These are phyloP conservation scores for Punctoribates punctum DNA, from an alignment of 2,888 invertebrate species.

Conservation along the genomic window DNA sequence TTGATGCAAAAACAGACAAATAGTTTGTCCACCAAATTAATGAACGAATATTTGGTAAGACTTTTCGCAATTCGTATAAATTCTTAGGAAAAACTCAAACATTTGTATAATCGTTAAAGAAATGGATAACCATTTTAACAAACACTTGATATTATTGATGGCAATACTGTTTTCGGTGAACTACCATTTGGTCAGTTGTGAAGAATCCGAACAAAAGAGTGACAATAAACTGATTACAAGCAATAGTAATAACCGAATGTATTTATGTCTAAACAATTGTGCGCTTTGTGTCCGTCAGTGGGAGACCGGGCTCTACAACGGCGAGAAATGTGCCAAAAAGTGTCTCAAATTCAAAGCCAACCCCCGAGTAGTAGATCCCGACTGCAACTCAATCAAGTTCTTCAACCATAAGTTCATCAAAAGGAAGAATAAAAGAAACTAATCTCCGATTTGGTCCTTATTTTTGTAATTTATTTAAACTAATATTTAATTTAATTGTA, in stretches of 20 bases:
- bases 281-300: conserved; percentile 49
- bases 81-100: no score
- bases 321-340: conserved; percentile 48
- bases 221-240: neutral
- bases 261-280: conserved; percentile 49
- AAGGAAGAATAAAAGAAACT: conserved; percentile 15
- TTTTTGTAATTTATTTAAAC: neutral
- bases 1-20: no score
- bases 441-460: neutral
- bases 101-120: neutral
- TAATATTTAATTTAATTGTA: neutral
- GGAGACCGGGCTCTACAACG: conserved; percentile 49
- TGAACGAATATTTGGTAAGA: no score
- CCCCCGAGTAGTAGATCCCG: conserved; percentile 48
- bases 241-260: conserved; percentile 40
- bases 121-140: neutral
- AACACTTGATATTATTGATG: no score
- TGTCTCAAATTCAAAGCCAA: conserved; percentile 47
- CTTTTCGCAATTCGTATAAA: no score
- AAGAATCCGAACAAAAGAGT: neutral
- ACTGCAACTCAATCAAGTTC: conserved; percentile 48
- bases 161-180: no score
- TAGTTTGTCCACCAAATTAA: no score
- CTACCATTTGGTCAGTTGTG: neutral
- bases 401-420: conserved; percentile 45